Base-by-base conservation (phyloP, 1,140 invertebrate genomes). In the Bombyx mandarina region DNA sequence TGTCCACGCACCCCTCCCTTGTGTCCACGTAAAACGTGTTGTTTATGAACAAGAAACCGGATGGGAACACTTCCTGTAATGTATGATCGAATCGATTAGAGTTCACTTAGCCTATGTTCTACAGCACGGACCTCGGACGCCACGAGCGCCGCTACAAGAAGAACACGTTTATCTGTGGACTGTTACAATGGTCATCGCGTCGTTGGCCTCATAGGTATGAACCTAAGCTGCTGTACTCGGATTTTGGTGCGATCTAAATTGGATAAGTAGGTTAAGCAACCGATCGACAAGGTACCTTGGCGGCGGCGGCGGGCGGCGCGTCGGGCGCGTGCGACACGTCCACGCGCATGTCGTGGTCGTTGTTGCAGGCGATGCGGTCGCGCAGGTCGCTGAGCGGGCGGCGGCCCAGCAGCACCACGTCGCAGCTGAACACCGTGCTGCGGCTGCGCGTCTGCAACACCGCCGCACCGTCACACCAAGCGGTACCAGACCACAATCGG, bases 41-140 rank as follows among this genome's bases (percentile, higher is more conserved):
- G 73, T 94, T 92, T 52, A 96, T 94, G 70, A 93, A 96, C 70
- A 96, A 93, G 73, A 94, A 94, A 0, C 91, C 92, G 0, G 94
- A 93, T 62, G 90, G 26, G 26, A 35, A 35, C 26, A 35, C 26
- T 35, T 35, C 26, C 26, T 35, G 26, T 35, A 35, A 35, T 35
- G 26, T 5, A 35, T 35, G 26, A 18, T 35, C 26, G 2, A 35
- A 35, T 35, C 26, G 4, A 35, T 35, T 35, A 35, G 4, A 35
- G 26, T 35, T 35, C 26, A 35, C 26, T 35, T 35, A 35, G 26
- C 26, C 4, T 3, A 0, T 35, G 26, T 35, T 35, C 26, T 2
- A 5, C 26, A 35, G 26, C 4, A 35, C 26, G 26, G 26, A 35
- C 2, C 26, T 35, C 26, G 4, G 26, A 5, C 26, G 2, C 26